Evolutionary conservation across 1,140 invertebrate species (phyloP).

Genomic region (Hermetia illucens): DNA sequence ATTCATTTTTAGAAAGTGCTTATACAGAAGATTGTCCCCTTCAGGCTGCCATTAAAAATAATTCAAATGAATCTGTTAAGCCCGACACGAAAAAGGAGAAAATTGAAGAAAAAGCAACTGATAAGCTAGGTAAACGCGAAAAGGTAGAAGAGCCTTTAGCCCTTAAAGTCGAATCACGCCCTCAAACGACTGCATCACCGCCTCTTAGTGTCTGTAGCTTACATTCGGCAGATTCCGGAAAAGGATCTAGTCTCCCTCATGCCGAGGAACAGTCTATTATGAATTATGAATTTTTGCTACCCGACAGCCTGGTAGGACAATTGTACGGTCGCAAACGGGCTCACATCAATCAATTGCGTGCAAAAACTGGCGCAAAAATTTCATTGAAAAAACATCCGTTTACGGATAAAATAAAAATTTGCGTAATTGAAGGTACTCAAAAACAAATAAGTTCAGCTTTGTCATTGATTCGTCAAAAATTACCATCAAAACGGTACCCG

Average conservation of each 20-base stretch:
- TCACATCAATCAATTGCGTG: slow-evolving; percentile 69
- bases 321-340: slow-evolving; percentile 74
- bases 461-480: slow-evolving; percentile 66
- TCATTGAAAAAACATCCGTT: slow-evolving; percentile 60
- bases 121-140: no score
- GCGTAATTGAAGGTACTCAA: slow-evolving; percentile 63
- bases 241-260: slow-evolving; percentile 26
- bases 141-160: no score
- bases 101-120: slow-evolving; percentile 6
- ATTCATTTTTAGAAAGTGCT: slow-evolving; percentile 26
- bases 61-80: background rate
- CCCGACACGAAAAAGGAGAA: slow-evolving; percentile 4
- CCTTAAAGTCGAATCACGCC: no score
- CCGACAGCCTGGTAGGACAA: slow-evolving; percentile 62
- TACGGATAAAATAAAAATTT: slow-evolving; percentile 60
- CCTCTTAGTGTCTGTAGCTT: slow-evolving; percentile 27
- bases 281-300: slow-evolving; percentile 65
- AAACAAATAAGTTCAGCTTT: slow-evolving; percentile 64
- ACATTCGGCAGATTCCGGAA: slow-evolving; percentile 28
- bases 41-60: slow-evolving; percentile 19
- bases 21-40: slow-evolving; percentile 19
- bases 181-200: slow-evolving; percentile 10
- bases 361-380: slow-evolving; percentile 61
- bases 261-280: slow-evolving; percentile 23
- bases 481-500: slow-evolving; percentile 64